Conservation (phyloP, 2,113 vertebrate species). For the Gymnarchus niloticus region DNA sequence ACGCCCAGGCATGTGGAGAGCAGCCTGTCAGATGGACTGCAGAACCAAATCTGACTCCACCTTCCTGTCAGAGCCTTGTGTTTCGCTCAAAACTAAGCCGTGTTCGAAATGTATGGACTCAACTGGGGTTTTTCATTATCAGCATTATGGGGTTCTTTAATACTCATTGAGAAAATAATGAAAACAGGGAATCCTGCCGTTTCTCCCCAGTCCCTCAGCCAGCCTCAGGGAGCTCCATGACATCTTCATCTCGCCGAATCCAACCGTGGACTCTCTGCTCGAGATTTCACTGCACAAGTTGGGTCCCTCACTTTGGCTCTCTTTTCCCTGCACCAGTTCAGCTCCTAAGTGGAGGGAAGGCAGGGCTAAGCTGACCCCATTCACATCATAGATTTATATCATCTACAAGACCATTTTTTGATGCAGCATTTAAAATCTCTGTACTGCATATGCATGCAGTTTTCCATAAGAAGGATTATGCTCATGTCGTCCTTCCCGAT, state of each 20-base stretch:
- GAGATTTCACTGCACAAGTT: no score
- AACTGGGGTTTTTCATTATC: neutral
- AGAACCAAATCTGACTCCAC: neutral
- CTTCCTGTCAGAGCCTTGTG: neutral
- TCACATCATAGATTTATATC: neutral
- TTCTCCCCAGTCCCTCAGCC: neutral
- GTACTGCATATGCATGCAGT: neutral
- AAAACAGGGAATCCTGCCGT: neutral
- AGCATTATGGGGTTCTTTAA: neutral
- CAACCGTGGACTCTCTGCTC: neutral
- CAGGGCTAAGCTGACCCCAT: neutral
- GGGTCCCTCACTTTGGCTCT: no score
- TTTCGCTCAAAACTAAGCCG: neutral
- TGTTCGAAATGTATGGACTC: neutral
- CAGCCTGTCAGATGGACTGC: neutral
- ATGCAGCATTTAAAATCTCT: neutral
- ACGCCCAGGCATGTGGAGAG: neutral
- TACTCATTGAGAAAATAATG: slow-evolving; percentile 9
- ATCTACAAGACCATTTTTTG: neutral
- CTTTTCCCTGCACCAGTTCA: no score
- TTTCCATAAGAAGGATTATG: no score
- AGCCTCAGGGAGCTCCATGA: neutral
- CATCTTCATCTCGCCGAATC: neutral
- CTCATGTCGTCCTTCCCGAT: no score
- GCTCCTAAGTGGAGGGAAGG: no score